Evolutionary conservation across 2,888 invertebrate genomes (phyloP).

Genomic region (Cepaea hortensis): DNA sequence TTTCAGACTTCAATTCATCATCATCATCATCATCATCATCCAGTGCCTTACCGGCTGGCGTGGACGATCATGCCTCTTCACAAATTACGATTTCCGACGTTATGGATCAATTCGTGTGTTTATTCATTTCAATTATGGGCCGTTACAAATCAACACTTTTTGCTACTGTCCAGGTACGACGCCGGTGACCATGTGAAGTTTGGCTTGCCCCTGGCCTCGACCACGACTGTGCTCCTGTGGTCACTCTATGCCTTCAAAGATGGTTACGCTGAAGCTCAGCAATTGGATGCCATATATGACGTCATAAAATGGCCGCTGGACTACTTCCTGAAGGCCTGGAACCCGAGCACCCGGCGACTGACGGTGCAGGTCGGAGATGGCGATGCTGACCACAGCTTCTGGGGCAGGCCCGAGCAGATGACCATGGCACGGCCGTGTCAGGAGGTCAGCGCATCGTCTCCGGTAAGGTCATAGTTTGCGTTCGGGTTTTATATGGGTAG

Average conservation of each 20-base stretch:
- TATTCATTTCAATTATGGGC: no score
- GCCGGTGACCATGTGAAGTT: slow-evolving; percentile 66
- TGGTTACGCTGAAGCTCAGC: slow-evolving; percentile 57
- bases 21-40: no score
- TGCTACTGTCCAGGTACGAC: slow-evolving; percentile 31
- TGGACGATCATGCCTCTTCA: no score
- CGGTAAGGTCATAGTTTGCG: slow-evolving; percentile 74
- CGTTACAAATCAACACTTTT: not conserved
- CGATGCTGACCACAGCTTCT: slow-evolving; percentile 80
- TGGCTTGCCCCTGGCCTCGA: slow-evolving; percentile 59
- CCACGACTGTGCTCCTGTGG: slow-evolving; percentile 57
- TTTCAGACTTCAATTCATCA: no score
- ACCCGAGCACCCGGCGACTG: slow-evolving; percentile 18
- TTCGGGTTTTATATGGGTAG: not conserved
- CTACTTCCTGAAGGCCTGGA: slow-evolving; percentile 79
- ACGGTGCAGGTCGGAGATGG: slow-evolving; percentile 73
- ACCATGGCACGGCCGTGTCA: slow-evolving; percentile 79
- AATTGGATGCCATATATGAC: slow-evolving; percentile 61
- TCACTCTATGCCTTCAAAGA: slow-evolving; percentile 56
- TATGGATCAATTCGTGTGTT: no score
- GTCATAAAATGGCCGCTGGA: slow-evolving; percentile 80
- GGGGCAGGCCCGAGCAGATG: slow-evolving; percentile 82
- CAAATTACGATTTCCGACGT: no score
- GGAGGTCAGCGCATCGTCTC: slow-evolving; percentile 77
- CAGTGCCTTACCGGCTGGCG: no score